Percentiles rank a stretch among this genome's conserved stretches.
phyloP scores from a whole-genome alignment of 2,797 vertebrate species.

The Rhinella marina region DNA sequence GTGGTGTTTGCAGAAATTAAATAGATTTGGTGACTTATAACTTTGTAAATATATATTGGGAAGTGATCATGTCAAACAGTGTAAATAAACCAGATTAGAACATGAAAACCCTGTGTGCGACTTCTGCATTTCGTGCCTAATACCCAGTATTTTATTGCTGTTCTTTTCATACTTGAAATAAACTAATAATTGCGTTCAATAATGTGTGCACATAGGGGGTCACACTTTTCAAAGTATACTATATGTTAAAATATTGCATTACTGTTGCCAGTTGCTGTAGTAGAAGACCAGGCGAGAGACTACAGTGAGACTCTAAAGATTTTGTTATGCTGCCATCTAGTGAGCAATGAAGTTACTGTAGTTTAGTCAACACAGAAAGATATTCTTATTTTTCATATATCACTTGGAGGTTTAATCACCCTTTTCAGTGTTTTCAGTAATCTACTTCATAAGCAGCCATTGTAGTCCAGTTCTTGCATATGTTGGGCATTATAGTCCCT shows the following conservation, averaged over 20 bases:
- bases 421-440: no score
- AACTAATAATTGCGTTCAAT: not conserved
- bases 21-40: slow-evolving; percentile 20
- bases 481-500: no score
- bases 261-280: not conserved
- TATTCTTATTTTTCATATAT: not conserved
- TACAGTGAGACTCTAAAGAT: not conserved
- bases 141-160: not conserved
- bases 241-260: not conserved
- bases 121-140: not conserved
- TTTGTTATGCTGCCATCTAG: slow-evolving; percentile 5
- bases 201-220: not conserved
- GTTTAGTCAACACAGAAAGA: not conserved
- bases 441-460: no score
- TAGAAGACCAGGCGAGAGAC: no score
- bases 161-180: not conserved
- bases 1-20: slow-evolving; percentile 21
- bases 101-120: not conserved
- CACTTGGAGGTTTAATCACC: no score
- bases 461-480: no score
- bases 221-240: not conserved
- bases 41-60: slow-evolving; percentile 46
- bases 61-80: slow-evolving; percentile 3
- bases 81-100: slow-evolving; percentile 17
- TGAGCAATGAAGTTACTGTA: not conserved